Conservation (phyloP, 2,797 vertebrate species). For the Lepilemur septentrionalis region DNA sequence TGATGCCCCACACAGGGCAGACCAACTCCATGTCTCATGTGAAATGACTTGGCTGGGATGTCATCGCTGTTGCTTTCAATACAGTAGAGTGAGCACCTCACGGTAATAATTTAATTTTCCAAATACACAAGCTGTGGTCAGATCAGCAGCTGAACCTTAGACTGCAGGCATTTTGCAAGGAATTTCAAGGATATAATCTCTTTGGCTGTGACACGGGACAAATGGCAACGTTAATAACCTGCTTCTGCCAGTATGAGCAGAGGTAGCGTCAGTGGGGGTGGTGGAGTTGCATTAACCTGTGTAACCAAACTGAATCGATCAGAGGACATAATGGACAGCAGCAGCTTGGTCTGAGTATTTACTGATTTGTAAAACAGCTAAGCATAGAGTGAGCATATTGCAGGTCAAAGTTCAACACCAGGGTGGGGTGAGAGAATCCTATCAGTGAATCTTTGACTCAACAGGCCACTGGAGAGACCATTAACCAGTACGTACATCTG, state of each 20-base stretch:
- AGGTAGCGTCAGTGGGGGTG: background rate
- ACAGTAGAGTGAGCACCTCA: background rate
- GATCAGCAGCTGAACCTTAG: background rate
- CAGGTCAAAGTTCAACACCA: constrained; percentile 63
- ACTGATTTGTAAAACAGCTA: constrained; percentile 53
- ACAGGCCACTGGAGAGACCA: background rate
- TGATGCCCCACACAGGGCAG: constrained; percentile 63
- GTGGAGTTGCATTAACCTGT: background rate
- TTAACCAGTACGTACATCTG: constrained; percentile 48
- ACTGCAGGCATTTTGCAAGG: background rate
- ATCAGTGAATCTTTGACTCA: constrained; percentile 8
- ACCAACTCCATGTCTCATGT: background rate
- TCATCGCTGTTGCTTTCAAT: background rate
- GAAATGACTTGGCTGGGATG: background rate
- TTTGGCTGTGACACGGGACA: background rate
- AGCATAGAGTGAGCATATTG: constrained; percentile 26
- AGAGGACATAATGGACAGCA: constrained; percentile 4
- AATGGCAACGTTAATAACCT: background rate
- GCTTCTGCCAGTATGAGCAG: background rate
- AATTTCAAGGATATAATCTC: background rate
- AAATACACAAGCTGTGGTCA: background rate
- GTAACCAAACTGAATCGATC: background rate
- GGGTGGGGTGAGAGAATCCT: background rate
- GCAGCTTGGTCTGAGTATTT: constrained; percentile 49
- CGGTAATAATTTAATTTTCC: background rate